Percentiles rank a stretch among this genome's conserved stretches.
Conservation (phyloP, 2,888 invertebrate genomes). For the Esperia sulphurella region DNA sequence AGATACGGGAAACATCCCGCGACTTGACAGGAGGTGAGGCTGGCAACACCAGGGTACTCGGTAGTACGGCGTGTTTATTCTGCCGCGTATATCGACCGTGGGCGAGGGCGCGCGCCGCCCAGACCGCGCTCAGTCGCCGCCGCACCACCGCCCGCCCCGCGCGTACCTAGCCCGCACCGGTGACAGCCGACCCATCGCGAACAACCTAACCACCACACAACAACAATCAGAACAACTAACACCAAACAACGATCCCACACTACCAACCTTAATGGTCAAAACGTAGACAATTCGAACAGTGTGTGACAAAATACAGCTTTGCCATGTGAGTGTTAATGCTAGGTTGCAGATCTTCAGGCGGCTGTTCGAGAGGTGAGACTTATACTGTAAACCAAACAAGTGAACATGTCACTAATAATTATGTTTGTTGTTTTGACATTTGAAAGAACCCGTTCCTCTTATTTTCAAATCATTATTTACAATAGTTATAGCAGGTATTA, state of each 20-base stretch:
- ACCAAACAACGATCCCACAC: neutral
- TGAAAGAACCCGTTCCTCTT: neutral
- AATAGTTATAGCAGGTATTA: no score
- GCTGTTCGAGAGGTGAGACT: slow-evolving; percentile 62
- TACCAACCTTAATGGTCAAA: slow-evolving; percentile 2
- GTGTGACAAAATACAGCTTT: slow-evolving; percentile 35
- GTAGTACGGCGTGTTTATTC: slow-evolving; percentile 74
- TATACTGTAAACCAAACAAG: neutral
- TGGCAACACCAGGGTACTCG: slow-evolving; percentile 45
- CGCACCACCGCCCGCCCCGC: slow-evolving; percentile 40
- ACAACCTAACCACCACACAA: slow-evolving; percentile 17
- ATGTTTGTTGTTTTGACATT: no score
- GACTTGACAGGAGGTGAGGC: slow-evolving; percentile 35
- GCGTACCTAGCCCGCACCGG: slow-evolving; percentile 39
- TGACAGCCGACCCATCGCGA: slow-evolving; percentile 46
- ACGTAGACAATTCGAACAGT: slow-evolving; percentile 13
- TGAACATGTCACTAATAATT: no score
- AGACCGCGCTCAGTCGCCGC: slow-evolving; percentile 53
- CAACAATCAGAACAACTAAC: neutral
- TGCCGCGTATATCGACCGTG: slow-evolving; percentile 75
- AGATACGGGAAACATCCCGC: slow-evolving; percentile 35
- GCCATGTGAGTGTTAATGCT: slow-evolving; percentile 50
- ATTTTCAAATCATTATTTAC: neutral
- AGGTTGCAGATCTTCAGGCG: slow-evolving; percentile 49
- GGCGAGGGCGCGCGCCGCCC: slow-evolving; percentile 32